phyloP scores from a whole-genome alignment of 1,140 invertebrate genomes.

The Drosophila watanabei region DNA sequence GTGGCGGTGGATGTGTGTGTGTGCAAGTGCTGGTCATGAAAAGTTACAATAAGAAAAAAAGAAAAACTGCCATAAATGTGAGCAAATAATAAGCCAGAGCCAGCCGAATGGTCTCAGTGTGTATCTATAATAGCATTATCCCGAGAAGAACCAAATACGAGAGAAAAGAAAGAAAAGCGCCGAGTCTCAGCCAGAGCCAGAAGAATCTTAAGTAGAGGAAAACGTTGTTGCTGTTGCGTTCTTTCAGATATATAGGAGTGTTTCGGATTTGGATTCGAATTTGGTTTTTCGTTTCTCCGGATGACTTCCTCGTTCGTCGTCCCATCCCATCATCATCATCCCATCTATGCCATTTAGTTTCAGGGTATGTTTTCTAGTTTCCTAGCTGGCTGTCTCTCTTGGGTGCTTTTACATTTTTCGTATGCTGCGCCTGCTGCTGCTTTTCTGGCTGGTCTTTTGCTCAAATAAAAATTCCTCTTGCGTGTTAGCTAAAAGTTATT shows the following conservation, averaged over 20 bases:
- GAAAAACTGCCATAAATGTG: constrained; percentile 33
- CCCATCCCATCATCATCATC: constrained; percentile 18
- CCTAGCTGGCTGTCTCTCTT: constrained; percentile 19
- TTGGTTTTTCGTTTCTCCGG: constrained; percentile 11
- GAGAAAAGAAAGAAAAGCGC: constrained; percentile 2
- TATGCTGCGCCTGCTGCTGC: constrained; percentile 22
- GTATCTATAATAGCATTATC: constrained; percentile 52
- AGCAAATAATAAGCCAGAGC: constrained; percentile 36
- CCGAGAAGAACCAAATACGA: constrained; percentile 23
- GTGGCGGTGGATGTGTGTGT: constrained; percentile 14
- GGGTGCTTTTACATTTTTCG: constrained; percentile 62
- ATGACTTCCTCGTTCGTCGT: constrained; percentile 30
- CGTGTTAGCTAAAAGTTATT: constrained; percentile 86
- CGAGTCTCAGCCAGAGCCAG: background rate
- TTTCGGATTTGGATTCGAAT: constrained; percentile 24
- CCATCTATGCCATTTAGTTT: constrained; percentile 47
- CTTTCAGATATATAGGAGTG: constrained; percentile 24
- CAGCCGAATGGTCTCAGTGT: constrained; percentile 30
- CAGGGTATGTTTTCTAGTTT: constrained; percentile 42
- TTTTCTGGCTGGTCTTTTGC: constrained; percentile 64
- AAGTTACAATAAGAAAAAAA: constrained; percentile 40
- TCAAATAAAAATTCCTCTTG: constrained; percentile 85
- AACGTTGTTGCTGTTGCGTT: constrained; percentile 17
- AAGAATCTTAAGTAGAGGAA: constrained; percentile 23
- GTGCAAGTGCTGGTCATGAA: constrained; percentile 61